Base-by-base conservation (phyloP, 2,113 vertebrate species). In the Solea solea region DNA sequence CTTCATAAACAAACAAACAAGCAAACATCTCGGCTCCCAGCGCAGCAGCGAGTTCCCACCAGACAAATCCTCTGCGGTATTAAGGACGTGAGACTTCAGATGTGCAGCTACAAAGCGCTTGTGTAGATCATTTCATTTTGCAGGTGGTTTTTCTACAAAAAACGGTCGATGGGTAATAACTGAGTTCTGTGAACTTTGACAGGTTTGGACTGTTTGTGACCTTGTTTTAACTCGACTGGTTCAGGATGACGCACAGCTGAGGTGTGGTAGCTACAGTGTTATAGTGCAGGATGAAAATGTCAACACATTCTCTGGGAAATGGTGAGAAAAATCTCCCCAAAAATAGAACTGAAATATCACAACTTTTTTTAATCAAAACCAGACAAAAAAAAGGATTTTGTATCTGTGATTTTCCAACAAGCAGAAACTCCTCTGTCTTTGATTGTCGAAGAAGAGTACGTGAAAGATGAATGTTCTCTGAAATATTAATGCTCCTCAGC, bases 401-500 rank as follows among this genome's bases (percentile, higher is more conserved):
- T 56, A 9, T 40, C 27, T 56, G 11, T 71, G 56, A 78, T 27
- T 65, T 54, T 72, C 62, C 53, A 60, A 69, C 65, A 72, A 58
- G 16, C 51, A 72, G 7, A 21, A 40, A 42, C 41, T 34, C 27
- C 7, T 53, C 61, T 34, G 61, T 68, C 64, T 53, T 46, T 65
- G 16, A 72, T 49, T 50, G 69, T 55, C 41, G 63, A 56, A 60
- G 48, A 80, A 51, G 10, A 13, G 54, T 71, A 59, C 69, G 52
- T 74, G 40, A 80, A 80, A 80, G 78, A 82, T 79, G 9, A 72
- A 86, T 72, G 74, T 54, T 64, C 8, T 16, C 34, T 87, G 76
- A 81, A 88, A 86, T 86, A 86, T 84, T 79, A 39, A 87, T 82
- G 56, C 71, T 52, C 68, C 60, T 45, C 49, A 53, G 56, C 21